Percentiles rank a stretch among this genome's conserved stretches.
Conservation (phyloP, 2,113 vertebrate genomes). For the Columbina picui region DNA sequence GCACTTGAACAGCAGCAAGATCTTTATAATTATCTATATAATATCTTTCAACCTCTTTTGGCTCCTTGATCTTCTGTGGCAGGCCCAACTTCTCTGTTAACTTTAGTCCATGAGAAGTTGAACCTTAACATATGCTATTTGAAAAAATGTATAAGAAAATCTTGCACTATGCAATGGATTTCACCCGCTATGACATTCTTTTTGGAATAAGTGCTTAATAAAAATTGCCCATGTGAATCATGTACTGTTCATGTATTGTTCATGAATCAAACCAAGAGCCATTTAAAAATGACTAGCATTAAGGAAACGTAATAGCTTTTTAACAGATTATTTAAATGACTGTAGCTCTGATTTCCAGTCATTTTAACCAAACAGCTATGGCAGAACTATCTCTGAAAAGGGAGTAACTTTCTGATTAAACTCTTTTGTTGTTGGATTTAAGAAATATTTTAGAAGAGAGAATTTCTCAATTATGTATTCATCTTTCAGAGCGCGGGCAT, state of each 20-base stretch:
- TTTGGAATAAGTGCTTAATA: conserved; percentile 46
- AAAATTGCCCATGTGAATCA: conserved; percentile 60
- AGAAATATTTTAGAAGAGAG: conserved; percentile 54
- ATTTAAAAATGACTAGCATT: conserved; percentile 60
- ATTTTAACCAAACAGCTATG: conserved; percentile 49
- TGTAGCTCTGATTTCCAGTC: conserved; percentile 50
- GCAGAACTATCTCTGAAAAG: conserved; percentile 45
- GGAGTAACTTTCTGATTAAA: conserved; percentile 58
- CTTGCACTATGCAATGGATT: conserved; percentile 12
- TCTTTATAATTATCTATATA: conserved; percentile 46
- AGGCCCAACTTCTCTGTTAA: conserved; percentile 16
- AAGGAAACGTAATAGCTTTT: conserved; percentile 62
- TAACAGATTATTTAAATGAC: conserved; percentile 70
- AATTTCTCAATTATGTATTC: conserved; percentile 58
- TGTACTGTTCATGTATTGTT: conserved; percentile 61
- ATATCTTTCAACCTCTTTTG: conserved; percentile 37
- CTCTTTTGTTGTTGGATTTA: conserved; percentile 55
- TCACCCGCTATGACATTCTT: conserved; percentile 26
- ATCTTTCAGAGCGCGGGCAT: not conserved
- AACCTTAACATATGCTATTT: not conserved
- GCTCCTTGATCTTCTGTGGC: conserved; percentile 27
- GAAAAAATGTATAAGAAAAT: conserved; percentile 22
- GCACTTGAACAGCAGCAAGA: conserved; percentile 13
- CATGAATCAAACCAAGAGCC: conserved; percentile 52
- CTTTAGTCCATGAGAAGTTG: conserved; percentile 15